Conservation (phyloP, 2,797 vertebrate genomes). For the Champsocephalus esox region DNA sequence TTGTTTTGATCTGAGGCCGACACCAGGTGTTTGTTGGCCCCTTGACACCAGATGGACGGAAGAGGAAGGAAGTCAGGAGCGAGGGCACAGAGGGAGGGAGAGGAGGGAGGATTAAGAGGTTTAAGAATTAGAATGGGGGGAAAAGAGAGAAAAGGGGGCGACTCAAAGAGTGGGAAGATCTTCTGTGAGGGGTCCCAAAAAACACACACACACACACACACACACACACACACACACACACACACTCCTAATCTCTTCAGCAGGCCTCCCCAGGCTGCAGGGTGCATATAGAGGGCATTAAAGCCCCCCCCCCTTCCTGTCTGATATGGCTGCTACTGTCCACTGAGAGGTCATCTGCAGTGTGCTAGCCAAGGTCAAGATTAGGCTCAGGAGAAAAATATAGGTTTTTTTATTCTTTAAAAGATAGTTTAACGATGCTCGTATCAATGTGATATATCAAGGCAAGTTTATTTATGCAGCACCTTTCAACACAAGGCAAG, state of each 20-base stretch:
- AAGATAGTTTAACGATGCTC: background rate
- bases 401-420: background rate
- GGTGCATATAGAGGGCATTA: constrained; percentile 56
- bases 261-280: constrained; percentile 44
- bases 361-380: constrained; percentile 33
- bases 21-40: constrained; percentile 21
- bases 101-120: constrained; percentile 68
- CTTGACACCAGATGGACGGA: constrained; percentile 57
- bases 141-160: constrained; percentile 48
- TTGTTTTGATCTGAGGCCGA: background rate
- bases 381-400: background rate
- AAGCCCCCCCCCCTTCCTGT: constrained; percentile 12
- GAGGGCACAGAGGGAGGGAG: constrained; percentile 50
- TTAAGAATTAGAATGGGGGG: constrained; percentile 63
- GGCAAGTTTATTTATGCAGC: no score
- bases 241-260: constrained; percentile 56
- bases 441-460: background rate
- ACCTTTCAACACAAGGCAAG: no score
- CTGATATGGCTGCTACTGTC: constrained; percentile 31
- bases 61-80: constrained; percentile 36
- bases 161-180: constrained; percentile 38
- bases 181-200: constrained; percentile 34
- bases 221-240: background rate
- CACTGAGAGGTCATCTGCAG: constrained; percentile 30
- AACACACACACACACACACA: background rate